Percentiles rank a stretch among this genome's conserved stretches.
phyloP scores from a whole-genome alignment of 37 sponge, comb jelly and placozoan genomes.

The Aphrocallistes beatrix region DNA sequence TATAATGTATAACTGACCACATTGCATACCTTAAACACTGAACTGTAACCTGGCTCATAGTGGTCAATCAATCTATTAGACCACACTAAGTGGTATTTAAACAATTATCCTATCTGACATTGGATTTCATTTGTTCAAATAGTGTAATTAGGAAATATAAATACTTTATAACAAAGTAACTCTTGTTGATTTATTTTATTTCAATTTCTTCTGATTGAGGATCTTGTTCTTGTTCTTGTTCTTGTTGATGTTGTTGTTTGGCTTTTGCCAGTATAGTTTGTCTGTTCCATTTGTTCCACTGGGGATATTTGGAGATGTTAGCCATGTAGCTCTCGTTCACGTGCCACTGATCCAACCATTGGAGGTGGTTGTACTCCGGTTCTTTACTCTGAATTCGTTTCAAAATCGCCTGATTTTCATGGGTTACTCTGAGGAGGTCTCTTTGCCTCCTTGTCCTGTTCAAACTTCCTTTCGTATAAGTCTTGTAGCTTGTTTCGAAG shows the following conservation, averaged over 20 bases:
- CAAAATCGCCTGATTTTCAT: conserved; percentile 77
- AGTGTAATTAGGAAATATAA: no score
- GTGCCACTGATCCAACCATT: conserved; percentile 69
- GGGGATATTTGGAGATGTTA: conserved; percentile 66
- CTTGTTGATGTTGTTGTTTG: conserved; percentile 3
- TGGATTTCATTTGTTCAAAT: no score
- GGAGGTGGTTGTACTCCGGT: conserved; percentile 56
- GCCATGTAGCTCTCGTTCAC: conserved; percentile 67
- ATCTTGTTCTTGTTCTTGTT: no score
- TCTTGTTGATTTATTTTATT: no score
- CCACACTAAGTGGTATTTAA: no score
- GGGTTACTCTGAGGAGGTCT: conserved; percentile 56
- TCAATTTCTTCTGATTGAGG: no score
- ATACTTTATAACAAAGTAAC: no score
- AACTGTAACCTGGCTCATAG: no score
- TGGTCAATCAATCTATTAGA: no score
- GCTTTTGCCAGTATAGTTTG: not conserved
- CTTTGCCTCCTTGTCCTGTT: conserved; percentile 60
- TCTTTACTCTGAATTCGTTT: conserved; percentile 68
- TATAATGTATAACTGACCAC: no score
- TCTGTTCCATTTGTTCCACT: conserved; percentile 27
- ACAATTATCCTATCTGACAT: no score
- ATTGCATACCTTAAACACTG: no score
- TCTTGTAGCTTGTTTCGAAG: conserved; percentile 53
- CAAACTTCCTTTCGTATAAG: conserved; percentile 42